A percentile compares a stretch with the other conserved stretches of the same genome.
Evolutionary conservation across 2,113 vertebrate species (phyloP).

Genomic region (Raja brachyura): DNA sequence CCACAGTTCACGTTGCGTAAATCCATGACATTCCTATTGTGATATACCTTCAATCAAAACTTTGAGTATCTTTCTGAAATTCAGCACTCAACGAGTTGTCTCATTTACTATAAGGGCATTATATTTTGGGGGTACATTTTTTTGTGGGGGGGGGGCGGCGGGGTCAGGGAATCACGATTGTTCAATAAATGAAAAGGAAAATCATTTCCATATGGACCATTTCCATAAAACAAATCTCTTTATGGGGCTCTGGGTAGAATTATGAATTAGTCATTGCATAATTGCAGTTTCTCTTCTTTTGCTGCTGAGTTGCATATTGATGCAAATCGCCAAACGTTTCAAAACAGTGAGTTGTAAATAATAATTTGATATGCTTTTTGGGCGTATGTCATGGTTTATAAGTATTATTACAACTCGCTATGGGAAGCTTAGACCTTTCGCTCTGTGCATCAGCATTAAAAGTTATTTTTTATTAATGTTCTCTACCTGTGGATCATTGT

Average conservation of each 20-base stretch:
- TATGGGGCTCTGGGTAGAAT: constrained; percentile 15
- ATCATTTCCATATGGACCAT: background rate
- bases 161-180: background rate
- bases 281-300: constrained; percentile 5
- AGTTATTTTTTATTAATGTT: background rate
- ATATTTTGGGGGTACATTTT: background rate
- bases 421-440: constrained; percentile 2
- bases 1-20: background rate
- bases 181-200: background rate
- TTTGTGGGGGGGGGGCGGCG: too few relatives aligned
- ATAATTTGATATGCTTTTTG: constrained; percentile 19
- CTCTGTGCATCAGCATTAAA: background rate
- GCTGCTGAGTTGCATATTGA: background rate
- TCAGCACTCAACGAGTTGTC: background rate
- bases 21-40: background rate
- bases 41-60: background rate
- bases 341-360: constrained; percentile 20
- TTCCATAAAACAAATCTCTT: background rate
- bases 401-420: background rate
- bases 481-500: background rate
- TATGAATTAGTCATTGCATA: constrained; percentile 35
- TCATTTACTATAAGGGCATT: background rate
- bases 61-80: background rate
- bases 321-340: constrained; percentile 22
- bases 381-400: background rate